Evolutionary conservation across 2,113 vertebrate genomes (phyloP), one percentile per base, ranked within the genome.

Genomic region (Phyllopteryx taeniolatus): DNA sequence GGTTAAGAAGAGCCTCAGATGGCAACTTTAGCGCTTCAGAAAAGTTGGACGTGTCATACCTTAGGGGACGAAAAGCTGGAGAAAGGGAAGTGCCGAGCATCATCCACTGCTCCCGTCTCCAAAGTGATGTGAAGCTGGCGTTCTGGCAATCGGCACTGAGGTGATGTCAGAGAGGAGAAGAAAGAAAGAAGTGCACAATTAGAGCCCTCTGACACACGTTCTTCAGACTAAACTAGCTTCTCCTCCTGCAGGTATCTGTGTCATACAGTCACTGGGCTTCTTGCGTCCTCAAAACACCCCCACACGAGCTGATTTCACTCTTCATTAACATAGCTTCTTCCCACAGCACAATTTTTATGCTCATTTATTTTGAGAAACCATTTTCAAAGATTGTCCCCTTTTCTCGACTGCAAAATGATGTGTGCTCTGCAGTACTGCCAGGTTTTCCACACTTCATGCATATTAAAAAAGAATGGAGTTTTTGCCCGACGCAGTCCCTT

Each of bases 171-270:
- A 79, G 79, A 70, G 67, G 77, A 79, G 80, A 86, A 72, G 12
- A 75, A 80, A 83, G 75, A 64, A 82, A 75, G 77, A 86, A 75
- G 75, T 27, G 72, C 76, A 87, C 83, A 87, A 87, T 90, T 90
- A 88, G 80, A 78, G 65, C 54, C 72, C 63, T 77, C 27, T 86
- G 85, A 87, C 83, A 66, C 79, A 70, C 78, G 77, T 77, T 79
- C 80, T 79, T 80, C 72, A 79, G 22, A 60, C 78, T 68, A 80
- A 78, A 82, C 71, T 80, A 80, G 80, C 76, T 62, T 70, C 65
- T 79, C 60, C 81, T 75, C 70, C 71, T 66, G 61, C 73, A 75
- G 78, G 78, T 73, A 64, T 31, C 68, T 56, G 70, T 79, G 77
- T 46, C 43, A 46, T 22, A 19, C 12, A 27, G 62, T 43, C 62